Conservation (phyloP, 2,113 vertebrate genomes). For the Aspidoscelis tigris region DNA sequence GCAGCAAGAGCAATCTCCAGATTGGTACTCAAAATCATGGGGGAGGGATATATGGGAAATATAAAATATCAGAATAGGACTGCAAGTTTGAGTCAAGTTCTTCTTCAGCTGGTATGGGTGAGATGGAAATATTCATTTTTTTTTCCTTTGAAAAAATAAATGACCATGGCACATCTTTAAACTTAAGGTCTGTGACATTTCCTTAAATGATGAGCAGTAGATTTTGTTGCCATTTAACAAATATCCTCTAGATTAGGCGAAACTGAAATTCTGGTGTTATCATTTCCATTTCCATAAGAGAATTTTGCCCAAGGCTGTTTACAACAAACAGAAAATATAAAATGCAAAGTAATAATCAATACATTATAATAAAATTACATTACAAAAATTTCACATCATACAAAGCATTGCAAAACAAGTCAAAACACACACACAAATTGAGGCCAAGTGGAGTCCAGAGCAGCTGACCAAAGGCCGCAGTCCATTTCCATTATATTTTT, state of each 20-base stretch:
- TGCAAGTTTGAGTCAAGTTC: background rate
- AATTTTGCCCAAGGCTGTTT: too few species aligned
- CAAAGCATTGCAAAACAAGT: too few species aligned
- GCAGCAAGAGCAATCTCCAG: constrained; percentile 7
- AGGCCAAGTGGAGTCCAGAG: too few species aligned
- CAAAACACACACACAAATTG: too few species aligned
- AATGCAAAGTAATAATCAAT: too few species aligned
- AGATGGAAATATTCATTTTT: background rate
- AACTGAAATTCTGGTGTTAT: background rate
- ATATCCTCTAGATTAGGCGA: background rate
- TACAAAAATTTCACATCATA: too few species aligned
- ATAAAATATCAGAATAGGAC: background rate
- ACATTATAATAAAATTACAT: too few species aligned
- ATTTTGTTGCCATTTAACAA: background rate
- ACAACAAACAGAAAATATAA: too few species aligned
- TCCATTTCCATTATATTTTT: too few species aligned
- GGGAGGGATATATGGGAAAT: background rate
- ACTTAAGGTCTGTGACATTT: background rate
- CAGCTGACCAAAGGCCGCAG: too few species aligned
- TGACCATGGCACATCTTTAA: too few species aligned
- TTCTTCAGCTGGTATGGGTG: background rate
- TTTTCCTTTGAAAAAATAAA: background rate
- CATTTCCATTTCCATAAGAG: too few species aligned
- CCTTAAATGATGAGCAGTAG: background rate
- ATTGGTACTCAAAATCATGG: background rate